Conservation (phyloP, 2,888 invertebrate genomes). For the Stenodera caucasica region DNA sequence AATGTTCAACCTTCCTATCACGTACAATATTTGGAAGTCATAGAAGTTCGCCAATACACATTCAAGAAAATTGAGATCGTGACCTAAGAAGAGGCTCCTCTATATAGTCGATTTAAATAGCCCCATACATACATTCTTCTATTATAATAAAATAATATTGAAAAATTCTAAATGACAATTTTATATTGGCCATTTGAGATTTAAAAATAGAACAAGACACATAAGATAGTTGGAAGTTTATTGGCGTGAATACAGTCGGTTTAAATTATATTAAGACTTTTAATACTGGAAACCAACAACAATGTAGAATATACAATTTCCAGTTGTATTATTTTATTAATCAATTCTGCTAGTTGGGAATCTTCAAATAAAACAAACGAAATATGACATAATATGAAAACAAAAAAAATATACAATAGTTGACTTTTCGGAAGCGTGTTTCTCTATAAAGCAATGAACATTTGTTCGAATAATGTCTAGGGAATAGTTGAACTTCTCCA, state of each 20-base stretch:
- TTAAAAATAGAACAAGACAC: too few species aligned
- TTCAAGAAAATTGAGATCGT: conserved; percentile 52
- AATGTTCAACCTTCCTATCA: conserved; percentile 46
- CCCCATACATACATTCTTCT: conserved; percentile 23
- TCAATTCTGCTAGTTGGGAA: background rate
- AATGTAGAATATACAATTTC: too few species aligned
- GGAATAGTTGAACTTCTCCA: conserved; percentile 39
- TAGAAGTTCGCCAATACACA: conserved; percentile 53
- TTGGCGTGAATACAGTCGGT: too few species aligned
- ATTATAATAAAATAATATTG: conserved; percentile 24
- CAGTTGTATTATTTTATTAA: too few species aligned
- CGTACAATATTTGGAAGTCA: conserved; percentile 51
- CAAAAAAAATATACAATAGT: background rate
- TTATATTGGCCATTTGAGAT: too few species aligned
- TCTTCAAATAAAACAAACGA: background rate
- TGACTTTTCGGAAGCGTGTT: conserved; percentile 28
- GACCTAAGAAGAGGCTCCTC: conserved; percentile 33
- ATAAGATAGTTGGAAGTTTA: too few species aligned
- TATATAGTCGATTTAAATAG: conserved; percentile 15
- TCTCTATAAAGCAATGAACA: conserved; percentile 43
- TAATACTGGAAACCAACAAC: too few species aligned
- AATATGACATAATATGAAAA: background rate
- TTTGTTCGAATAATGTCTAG: conserved; percentile 39
- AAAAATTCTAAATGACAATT: background rate
- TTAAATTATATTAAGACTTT: too few species aligned